Conservation (phyloP, 1,140 invertebrate species). For the Anoplophora glabripennis region DNA sequence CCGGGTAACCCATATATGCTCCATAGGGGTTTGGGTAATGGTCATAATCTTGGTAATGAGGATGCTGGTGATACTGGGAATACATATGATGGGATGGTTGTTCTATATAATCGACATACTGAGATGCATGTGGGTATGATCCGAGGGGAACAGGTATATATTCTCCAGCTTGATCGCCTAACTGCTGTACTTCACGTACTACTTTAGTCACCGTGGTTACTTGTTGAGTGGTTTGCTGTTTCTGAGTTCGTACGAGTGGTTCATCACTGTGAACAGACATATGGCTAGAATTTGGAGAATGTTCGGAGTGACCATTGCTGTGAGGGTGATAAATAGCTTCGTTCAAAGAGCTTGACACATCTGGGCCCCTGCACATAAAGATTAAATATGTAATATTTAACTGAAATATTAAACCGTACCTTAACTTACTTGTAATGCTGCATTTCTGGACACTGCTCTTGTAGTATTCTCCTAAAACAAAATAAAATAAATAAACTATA, state of each 20-base stretch:
- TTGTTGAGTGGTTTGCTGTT: constrained; percentile 54
- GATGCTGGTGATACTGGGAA: constrained; percentile 48
- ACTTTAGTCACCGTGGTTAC: constrained; percentile 59
- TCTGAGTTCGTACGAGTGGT: constrained; percentile 50
- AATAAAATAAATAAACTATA: not conserved
- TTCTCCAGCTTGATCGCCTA: constrained; percentile 56
- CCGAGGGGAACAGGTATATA: constrained; percentile 49
- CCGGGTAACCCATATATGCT: constrained; percentile 50
- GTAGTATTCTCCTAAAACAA: constrained; percentile 59
- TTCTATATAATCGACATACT: constrained; percentile 50
- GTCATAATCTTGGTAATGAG: constrained; percentile 59
- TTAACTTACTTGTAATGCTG: constrained; percentile 65
- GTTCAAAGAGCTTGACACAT: constrained; percentile 41
- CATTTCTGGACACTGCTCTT: constrained; percentile 63
- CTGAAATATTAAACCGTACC: constrained; percentile 1
- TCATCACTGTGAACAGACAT: constrained; percentile 52
- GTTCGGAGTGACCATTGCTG: constrained; percentile 53
- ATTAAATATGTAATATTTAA: constrained; percentile 6
- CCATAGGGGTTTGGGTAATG: constrained; percentile 55
- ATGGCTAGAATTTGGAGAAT: constrained; percentile 53
- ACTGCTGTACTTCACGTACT: constrained; percentile 56
- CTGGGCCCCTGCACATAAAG: constrained; percentile 38
- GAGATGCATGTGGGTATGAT: constrained; percentile 44
- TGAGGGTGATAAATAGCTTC: constrained; percentile 46
- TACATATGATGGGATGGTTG: constrained; percentile 50